Evolutionary conservation across 2,888 invertebrate species (phyloP).

Genomic region (Synanthedon myopaeformis): DNA sequence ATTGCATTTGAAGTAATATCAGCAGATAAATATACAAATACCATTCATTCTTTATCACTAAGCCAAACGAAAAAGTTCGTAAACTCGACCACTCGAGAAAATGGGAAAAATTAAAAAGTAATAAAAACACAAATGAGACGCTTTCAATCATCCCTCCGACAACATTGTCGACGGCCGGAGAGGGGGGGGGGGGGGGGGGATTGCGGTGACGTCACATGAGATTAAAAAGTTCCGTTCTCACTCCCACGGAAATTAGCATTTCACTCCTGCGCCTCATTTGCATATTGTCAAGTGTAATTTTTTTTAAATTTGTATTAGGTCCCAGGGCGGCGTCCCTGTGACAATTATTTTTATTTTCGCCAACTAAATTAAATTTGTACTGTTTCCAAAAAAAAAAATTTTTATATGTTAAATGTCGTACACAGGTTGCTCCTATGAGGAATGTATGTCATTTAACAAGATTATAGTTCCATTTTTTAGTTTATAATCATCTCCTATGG

Average conservation of each 20-base stretch:
- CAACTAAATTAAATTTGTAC: background rate
- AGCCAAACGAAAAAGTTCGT: background rate
- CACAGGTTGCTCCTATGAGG: too few species aligned
- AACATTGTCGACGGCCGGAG: conserved; percentile 23
- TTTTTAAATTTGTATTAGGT: conserved; percentile 12
- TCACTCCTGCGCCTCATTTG: conserved; percentile 51
- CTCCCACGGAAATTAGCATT: conserved; percentile 70
- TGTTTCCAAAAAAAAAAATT: too few species aligned
- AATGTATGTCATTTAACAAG: too few species aligned
- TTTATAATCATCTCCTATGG: too few species aligned
- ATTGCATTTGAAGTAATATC: too few species aligned
- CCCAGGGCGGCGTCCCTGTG: too few species aligned
- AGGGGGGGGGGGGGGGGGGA: conserved; percentile 11
- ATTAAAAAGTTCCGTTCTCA: conserved; percentile 66
- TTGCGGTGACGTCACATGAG: conserved; percentile 58
- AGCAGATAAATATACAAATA: too few species aligned
- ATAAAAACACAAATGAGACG: conserved; percentile 68
- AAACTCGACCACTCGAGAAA: conserved; percentile 42
- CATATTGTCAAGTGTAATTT: conserved; percentile 47
- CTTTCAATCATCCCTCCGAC: conserved; percentile 66
- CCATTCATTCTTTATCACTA: background rate
- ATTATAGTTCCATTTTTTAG: too few species aligned
- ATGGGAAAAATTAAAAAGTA: conserved; percentile 67
- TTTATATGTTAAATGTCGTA: too few species aligned
- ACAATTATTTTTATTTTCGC: background rate